phyloP scores from a whole-genome alignment of 2,797 vertebrate species.

The Molossus molossus region DNA sequence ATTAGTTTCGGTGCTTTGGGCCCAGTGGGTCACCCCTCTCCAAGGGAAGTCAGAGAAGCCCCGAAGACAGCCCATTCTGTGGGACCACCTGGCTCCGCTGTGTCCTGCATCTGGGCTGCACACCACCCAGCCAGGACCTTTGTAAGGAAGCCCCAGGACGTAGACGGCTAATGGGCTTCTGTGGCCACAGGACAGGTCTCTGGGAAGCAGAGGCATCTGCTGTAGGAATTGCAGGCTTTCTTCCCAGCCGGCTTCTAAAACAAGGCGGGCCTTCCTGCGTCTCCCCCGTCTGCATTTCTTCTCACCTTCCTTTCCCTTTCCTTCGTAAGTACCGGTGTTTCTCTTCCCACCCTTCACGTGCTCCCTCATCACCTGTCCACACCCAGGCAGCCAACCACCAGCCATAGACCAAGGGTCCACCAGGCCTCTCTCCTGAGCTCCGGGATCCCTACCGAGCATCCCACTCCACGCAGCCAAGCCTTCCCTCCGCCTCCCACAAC shows the following conservation, averaged over 20 bases:
- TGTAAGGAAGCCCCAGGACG: not conserved
- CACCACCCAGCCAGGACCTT: not conserved
- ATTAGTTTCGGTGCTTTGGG: constrained; percentile 79
- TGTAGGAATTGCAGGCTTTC: not conserved
- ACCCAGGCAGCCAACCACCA: not conserved
- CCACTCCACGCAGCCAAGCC: not conserved
- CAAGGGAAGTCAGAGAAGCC: not conserved
- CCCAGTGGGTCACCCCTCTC: constrained; percentile 71
- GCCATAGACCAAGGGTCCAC: not conserved
- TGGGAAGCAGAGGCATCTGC: not conserved
- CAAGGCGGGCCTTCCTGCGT: not conserved
- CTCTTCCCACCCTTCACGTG: not conserved
- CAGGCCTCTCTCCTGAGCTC: not conserved
- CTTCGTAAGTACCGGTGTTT: not conserved
- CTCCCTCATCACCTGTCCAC: not conserved
- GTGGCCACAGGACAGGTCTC: not conserved
- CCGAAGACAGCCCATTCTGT: constrained; percentile 25
- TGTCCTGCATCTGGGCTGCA: not conserved
- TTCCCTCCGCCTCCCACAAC: not conserved
- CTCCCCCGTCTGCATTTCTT: not conserved
- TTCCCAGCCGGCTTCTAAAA: not conserved
- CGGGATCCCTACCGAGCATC: not conserved
- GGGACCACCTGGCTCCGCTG: constrained; percentile 23
- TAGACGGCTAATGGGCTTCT: not conserved
- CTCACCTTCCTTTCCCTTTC: not conserved